These are phyloP conservation scores for Thalassarche chlororhynchos DNA, from an alignment of 2,113 vertebrate genomes.

Conservation along the genomic window DNA sequence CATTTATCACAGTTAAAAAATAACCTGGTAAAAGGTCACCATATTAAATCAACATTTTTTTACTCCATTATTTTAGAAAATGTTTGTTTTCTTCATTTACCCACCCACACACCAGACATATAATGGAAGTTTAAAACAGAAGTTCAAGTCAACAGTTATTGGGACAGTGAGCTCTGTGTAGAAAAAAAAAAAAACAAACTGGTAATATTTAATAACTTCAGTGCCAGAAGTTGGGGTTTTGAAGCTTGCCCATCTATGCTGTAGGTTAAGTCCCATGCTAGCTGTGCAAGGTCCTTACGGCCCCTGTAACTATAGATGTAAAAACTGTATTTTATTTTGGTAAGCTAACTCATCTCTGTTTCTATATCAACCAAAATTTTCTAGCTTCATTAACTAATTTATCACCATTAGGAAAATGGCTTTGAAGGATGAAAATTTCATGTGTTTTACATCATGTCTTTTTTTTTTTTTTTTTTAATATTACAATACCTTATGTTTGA, in stretches of 20 bases:
- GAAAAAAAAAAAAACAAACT: neutral
- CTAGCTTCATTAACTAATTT: neutral
- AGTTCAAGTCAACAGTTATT: neutral
- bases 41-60: conserved; percentile 23
- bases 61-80: neutral
- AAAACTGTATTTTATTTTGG: neutral
- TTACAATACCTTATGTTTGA: neutral
- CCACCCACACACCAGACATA: neutral
- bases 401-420: neutral
- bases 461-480: too few relatives aligned
- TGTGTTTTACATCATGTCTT: neutral
- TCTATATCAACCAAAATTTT: neutral
- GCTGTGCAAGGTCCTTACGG: neutral
- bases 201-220: neutral
- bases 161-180: neutral
- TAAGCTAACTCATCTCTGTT: neutral
- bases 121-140: neutral
- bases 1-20: conserved; percentile 58
- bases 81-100: neutral
- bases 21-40: conserved; percentile 23
- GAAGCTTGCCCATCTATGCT: accelerated
- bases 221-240: neutral
- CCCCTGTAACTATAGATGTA: neutral
- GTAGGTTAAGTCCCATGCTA: neutral
- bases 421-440: neutral